A percentile compares a stretch with the other conserved stretches of the same genome.
Conservation (phyloP, 2,888 invertebrate species). For the Luperina nickerlii region DNA sequence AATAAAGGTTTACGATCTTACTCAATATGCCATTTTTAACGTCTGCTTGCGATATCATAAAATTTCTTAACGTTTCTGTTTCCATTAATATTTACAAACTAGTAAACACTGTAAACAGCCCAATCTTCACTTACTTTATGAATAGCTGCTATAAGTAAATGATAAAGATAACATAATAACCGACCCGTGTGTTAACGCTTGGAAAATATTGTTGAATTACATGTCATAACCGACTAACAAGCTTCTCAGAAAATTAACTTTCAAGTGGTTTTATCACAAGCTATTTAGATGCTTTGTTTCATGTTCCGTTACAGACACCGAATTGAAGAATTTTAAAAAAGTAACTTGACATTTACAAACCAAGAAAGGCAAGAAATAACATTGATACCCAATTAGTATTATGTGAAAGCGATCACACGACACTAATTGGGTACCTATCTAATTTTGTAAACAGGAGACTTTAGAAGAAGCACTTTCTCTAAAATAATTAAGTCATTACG, state of each 20-base stretch:
- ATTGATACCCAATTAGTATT: slow-evolving; percentile 8
- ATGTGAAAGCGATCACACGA: background rate
- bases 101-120: slow-evolving; percentile 19
- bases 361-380: background rate
- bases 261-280: slow-evolving; percentile 2
- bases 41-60: slow-evolving; percentile 17
- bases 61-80: slow-evolving; percentile 24
- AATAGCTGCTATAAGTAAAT: slow-evolving; percentile 1
- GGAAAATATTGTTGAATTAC: background rate
- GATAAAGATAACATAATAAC: background rate
- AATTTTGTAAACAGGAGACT: background rate
- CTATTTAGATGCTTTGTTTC: slow-evolving; percentile 2
- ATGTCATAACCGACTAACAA: slow-evolving; percentile 3
- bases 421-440: slow-evolving; percentile 16
- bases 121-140: background rate
- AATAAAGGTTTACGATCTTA: slow-evolving; percentile 46
- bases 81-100: slow-evolving; percentile 39
- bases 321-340: background rate
- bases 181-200: background rate
- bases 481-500: background rate
- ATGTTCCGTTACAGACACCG: background rate
- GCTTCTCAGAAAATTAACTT: background rate
- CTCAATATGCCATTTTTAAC: slow-evolving; percentile 39
- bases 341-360: slow-evolving; percentile 10
- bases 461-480: slow-evolving; percentile 1